Percentiles rank a stretch among this genome's conserved stretches.
These are phyloP conservation scores for Emydoidea blandingii DNA, from an alignment of 2,797 vertebrate genomes.

Conservation along the genomic window DNA sequence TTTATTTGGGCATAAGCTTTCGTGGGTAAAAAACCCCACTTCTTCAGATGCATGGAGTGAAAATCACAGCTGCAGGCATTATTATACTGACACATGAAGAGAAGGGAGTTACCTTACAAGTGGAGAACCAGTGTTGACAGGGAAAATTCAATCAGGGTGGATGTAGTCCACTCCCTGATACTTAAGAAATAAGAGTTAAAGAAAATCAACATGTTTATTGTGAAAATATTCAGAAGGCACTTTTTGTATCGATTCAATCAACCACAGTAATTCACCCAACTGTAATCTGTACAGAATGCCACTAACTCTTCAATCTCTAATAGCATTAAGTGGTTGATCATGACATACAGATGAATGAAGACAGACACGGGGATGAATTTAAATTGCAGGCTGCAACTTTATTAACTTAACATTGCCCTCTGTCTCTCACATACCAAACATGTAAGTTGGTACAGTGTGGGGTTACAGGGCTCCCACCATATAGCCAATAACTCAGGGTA, in stretches of 20 bases:
- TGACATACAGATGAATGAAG: background rate
- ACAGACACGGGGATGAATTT: accelerated
- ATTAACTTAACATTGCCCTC: background rate
- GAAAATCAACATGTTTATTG: background rate
- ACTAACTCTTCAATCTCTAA: background rate
- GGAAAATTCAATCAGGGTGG: too few relatives aligned
- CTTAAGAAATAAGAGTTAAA: background rate
- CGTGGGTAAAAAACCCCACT: too few relatives aligned
- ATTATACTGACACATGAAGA: too few relatives aligned
- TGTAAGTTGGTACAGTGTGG: background rate
- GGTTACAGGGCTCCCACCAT: background rate
- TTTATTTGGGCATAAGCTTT: too few relatives aligned
- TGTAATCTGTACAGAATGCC: background rate
- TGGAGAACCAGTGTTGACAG: too few relatives aligned
- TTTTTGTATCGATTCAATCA: background rate
- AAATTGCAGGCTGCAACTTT: background rate
- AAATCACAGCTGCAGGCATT: too few relatives aligned
- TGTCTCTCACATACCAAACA: background rate
- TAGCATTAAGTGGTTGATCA: background rate
- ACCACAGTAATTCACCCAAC: background rate
- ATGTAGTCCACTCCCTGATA: too few relatives aligned
- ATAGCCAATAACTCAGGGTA: background rate
- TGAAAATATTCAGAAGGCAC: background rate
- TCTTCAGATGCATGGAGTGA: too few relatives aligned
- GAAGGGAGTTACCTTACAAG: too few relatives aligned